Evolutionary conservation across 2,888 invertebrate genomes (phyloP).

Genomic region (Macrostomum cliftonense): DNA sequence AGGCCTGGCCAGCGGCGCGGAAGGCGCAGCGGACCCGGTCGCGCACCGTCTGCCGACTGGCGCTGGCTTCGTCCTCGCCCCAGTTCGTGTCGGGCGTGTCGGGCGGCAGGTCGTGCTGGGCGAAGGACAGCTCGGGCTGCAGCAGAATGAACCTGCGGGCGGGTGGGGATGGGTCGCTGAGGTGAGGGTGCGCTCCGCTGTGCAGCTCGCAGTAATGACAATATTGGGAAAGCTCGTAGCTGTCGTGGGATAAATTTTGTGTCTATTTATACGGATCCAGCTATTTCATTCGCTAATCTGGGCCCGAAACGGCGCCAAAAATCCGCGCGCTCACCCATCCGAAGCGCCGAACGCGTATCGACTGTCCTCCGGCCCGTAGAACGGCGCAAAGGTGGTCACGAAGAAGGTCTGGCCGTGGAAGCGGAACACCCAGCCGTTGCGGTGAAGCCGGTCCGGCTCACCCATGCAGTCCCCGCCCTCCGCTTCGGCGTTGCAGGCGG

Average conservation of each 20-base stretch:
- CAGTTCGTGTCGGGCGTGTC: slow-evolving; percentile 24
- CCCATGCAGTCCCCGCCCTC: slow-evolving; percentile 18
- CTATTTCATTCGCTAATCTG: no score
- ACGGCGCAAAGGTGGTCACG: slow-evolving; percentile 27
- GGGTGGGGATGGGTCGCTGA: no score
- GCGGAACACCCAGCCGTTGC: slow-evolving; percentile 23
- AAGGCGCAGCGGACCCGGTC: slow-evolving; percentile 24
- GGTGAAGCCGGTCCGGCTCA: slow-evolving; percentile 14
- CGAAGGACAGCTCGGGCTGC: slow-evolving; percentile 28
- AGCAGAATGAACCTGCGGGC: slow-evolving; percentile 22
- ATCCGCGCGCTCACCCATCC: background rate
- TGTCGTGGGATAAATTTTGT: no score
- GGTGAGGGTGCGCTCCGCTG: no score
- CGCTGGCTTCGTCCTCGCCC: slow-evolving; percentile 10
- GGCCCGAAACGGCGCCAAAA: no score
- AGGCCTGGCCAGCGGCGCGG: slow-evolving; percentile 20
- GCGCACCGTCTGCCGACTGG: slow-evolving; percentile 15
- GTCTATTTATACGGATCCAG: no score
- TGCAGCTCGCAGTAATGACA: no score
- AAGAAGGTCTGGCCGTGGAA: slow-evolving; percentile 24
- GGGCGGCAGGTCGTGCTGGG: slow-evolving; percentile 22
- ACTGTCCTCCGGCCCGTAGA: slow-evolving; percentile 21
- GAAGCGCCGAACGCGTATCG: slow-evolving; percentile 18
- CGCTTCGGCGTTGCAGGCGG: slow-evolving; percentile 18
- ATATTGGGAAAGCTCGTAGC: no score